Percentiles rank a stretch among this genome's conserved stretches.
These are phyloP conservation scores for Cacoxenus indagator DNA, from an alignment of 2,888 invertebrate genomes.

Conservation along the genomic window DNA sequence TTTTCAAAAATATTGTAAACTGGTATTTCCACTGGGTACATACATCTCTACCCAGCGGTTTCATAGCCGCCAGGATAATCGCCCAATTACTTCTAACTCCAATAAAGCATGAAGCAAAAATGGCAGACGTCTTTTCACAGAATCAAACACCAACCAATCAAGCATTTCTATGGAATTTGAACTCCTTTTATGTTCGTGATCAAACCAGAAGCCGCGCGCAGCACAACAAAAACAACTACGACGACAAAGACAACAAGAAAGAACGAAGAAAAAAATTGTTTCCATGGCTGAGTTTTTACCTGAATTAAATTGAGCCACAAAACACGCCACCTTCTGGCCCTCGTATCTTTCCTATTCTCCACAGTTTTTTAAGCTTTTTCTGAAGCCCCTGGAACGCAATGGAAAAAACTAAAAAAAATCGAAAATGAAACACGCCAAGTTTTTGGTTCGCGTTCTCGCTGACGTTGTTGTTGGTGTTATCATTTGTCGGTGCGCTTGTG, in stretches of 20 bases:
- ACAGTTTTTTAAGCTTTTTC: constrained; percentile 26
- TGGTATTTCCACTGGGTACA: too few relatives aligned
- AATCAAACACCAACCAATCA: constrained; percentile 49
- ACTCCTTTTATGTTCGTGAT: constrained; percentile 60
- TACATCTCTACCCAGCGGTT: too few relatives aligned
- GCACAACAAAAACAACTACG: too few relatives aligned
- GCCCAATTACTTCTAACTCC: too few relatives aligned
- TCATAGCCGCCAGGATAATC: too few relatives aligned
- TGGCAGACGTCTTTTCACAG: neutral
- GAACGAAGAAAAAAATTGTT: too few relatives aligned
- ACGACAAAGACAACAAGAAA: too few relatives aligned
- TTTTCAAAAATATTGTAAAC: too few relatives aligned
- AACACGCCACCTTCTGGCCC: constrained; percentile 45
- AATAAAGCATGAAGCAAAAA: neutral
- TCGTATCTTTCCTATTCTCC: constrained; percentile 12
- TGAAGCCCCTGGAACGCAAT: constrained; percentile 28
- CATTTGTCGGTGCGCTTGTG: constrained; percentile 37
- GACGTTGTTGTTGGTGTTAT: constrained; percentile 39
- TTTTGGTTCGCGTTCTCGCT: constrained; percentile 32
- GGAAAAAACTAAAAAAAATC: constrained; percentile 41
- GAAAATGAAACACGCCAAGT: constrained; percentile 53
- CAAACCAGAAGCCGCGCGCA: constrained; percentile 43
- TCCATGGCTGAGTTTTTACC: constrained; percentile 52
- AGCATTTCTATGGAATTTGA: constrained; percentile 56
- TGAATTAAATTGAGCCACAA: constrained; percentile 67